Percentiles rank a stretch among this genome's conserved stretches.
Conservation (phyloP, 2,113 vertebrate genomes). For the Macrotis lagotis region DNA sequence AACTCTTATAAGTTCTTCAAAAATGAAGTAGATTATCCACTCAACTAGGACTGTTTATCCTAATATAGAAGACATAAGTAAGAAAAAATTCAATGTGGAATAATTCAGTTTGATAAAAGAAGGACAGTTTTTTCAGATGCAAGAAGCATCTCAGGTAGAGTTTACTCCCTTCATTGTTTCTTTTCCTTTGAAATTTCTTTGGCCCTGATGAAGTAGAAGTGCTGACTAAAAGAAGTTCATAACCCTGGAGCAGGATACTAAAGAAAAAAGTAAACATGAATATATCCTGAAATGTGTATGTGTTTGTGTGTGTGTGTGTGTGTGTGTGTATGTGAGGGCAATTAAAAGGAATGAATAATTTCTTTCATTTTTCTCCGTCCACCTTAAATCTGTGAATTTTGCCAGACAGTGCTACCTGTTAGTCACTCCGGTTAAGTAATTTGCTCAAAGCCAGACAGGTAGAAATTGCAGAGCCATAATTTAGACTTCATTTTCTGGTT, state of each 20-base stretch:
- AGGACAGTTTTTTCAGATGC: background rate
- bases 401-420: background rate
- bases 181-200: background rate
- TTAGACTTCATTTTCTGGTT: background rate
- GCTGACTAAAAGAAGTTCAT: background rate
- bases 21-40: background rate
- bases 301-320: too few relatives aligned
- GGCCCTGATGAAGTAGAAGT: background rate
- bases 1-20: background rate
- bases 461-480: background rate
- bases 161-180: background rate
- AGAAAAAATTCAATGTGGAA: background rate
- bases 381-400: background rate
- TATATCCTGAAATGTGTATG: background rate
- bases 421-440: background rate
- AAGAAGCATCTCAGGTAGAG: background rate
- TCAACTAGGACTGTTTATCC: background rate
- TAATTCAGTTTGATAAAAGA: background rate
- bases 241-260: background rate
- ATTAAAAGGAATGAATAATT: background rate
- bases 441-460: background rate
- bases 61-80: background rate
- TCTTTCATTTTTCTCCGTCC: background rate
- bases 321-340: background rate
- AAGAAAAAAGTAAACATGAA: background rate